A percentile compares a stretch with the other conserved stretches of the same genome.
phyloP scores from a whole-genome alignment of 2,797 vertebrate species.

The Bovichtus diacanthus region DNA sequence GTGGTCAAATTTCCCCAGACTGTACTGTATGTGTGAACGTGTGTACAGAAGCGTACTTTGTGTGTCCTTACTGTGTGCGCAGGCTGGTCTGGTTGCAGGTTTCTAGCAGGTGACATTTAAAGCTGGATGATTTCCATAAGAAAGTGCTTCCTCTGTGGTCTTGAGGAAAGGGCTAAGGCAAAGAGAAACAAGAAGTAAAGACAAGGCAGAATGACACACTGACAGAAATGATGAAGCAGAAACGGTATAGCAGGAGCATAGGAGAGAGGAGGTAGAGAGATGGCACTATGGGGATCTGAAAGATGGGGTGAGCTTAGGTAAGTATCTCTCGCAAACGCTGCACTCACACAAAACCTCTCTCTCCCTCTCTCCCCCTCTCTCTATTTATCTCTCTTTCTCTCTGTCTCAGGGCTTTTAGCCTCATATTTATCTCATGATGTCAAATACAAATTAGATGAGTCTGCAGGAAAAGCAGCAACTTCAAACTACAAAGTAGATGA shows the following conservation, averaged over 20 bases:
- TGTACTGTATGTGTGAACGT: neutral
- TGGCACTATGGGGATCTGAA: conserved; percentile 15
- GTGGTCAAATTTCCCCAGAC: too few species aligned
- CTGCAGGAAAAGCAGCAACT: conserved; percentile 43
- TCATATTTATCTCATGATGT: conserved; percentile 64
- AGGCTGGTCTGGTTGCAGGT: neutral
- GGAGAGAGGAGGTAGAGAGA: conserved; percentile 3
- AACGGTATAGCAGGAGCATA: conserved; percentile 6
- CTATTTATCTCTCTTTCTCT: conserved; percentile 17
- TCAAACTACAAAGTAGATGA: conserved; percentile 47
- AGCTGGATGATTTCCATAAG: conserved; percentile 33
- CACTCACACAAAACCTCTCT: conserved; percentile 4
- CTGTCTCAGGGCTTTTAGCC: conserved; percentile 39
- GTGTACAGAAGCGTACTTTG: neutral
- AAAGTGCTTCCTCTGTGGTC: conserved; percentile 1
- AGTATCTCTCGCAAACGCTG: conserved; percentile 24
- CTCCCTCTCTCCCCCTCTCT: neutral
- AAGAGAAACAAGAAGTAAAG: conserved; percentile 1
- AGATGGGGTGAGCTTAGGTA: conserved; percentile 39
- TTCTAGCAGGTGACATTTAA: conserved; percentile 30
- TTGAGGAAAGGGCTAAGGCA: conserved; percentile 1
- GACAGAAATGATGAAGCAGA: conserved; percentile 32
- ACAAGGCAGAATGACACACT: conserved; percentile 10
- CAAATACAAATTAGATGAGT: conserved; percentile 56
- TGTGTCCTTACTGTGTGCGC: neutral